Percentiles rank a stretch among this genome's conserved stretches.
phyloP scores from a whole-genome alignment of 2,888 invertebrate genomes.

The Trissolcus brochymenae region DNA sequence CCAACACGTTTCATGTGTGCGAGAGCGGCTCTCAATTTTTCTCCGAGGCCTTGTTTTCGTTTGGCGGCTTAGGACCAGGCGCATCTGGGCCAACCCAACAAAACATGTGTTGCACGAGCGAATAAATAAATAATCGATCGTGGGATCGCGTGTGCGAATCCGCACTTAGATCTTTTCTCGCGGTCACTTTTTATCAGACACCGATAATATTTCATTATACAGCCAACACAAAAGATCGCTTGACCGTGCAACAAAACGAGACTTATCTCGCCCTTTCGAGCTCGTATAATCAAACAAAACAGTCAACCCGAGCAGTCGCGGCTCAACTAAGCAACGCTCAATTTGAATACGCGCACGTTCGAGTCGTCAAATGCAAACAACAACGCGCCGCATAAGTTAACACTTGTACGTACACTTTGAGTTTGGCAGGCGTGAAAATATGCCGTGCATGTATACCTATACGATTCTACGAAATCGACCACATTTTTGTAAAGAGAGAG shows the following conservation, averaged over 20 bases:
- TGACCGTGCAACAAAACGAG: not conserved
- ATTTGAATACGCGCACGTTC: slow-evolving; percentile 42
- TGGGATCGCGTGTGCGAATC: slow-evolving; percentile 18
- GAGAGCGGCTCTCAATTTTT: slow-evolving; percentile 37
- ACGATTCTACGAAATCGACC: slow-evolving; percentile 46
- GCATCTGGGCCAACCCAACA: slow-evolving; percentile 32
- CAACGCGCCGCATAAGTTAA: slow-evolving; percentile 31
- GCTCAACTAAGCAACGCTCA: slow-evolving; percentile 7
- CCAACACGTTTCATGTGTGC: slow-evolving; percentile 13
- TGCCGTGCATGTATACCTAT: slow-evolving; percentile 28
- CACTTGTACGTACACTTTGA: slow-evolving; percentile 28
- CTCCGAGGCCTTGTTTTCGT: slow-evolving; percentile 45
- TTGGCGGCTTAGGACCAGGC: slow-evolving; percentile 1
- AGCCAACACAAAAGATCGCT: not conserved
- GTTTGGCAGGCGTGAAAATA: slow-evolving; percentile 44
- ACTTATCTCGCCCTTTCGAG: not conserved
- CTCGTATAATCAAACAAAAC: slow-evolving; percentile 9
- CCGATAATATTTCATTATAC: slow-evolving; percentile 21
- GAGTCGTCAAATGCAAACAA: slow-evolving; percentile 27
- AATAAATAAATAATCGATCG: slow-evolving; percentile 37
- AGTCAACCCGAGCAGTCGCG: slow-evolving; percentile 20
- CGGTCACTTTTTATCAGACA: slow-evolving; percentile 7
- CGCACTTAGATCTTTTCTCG: not conserved
- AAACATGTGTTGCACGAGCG: slow-evolving; percentile 57
- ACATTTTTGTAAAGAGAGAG: slow-evolving; percentile 14